Conservation (phyloP, 2,113 vertebrate species). For the Clarias batrachus region DNA sequence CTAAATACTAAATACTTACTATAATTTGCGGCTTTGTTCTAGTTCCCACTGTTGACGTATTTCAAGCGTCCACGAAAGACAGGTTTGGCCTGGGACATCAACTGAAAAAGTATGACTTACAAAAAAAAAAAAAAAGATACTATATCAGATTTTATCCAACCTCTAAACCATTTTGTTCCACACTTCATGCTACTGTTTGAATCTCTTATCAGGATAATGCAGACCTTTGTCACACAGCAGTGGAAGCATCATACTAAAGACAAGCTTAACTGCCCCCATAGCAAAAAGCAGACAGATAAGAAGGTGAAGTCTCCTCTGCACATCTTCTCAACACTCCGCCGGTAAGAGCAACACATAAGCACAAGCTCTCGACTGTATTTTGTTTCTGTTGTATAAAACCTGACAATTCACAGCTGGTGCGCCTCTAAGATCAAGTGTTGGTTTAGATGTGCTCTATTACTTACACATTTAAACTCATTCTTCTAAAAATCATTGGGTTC, state of each 20-base stretch:
- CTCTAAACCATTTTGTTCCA: background rate
- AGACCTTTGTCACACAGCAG: constrained; percentile 88
- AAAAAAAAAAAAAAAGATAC: background rate
- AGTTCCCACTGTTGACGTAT: constrained; percentile 89
- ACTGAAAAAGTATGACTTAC: constrained; percentile 79
- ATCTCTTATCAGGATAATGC: constrained; percentile 79
- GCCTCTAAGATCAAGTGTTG: background rate
- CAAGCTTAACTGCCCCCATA: constrained; percentile 80
- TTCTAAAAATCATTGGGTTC: background rate
- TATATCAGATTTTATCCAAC: background rate
- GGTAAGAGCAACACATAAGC: constrained; percentile 67
- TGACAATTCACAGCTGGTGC: background rate
- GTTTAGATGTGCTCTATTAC: background rate
- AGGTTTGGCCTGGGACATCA: constrained; percentile 88
- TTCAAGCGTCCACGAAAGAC: constrained; percentile 88
- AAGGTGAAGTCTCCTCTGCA: constrained; percentile 88
- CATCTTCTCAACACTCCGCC: constrained; percentile 89
- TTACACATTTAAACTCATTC: background rate
- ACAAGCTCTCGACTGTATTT: background rate
- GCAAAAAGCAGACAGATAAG: constrained; percentile 83
- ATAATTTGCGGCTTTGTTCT: constrained; percentile 5
- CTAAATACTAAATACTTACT: background rate
- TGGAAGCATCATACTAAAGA: constrained; percentile 87
- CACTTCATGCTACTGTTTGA: background rate
- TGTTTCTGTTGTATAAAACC: background rate